Percentiles rank a stretch among this genome's conserved stretches.
phyloP scores from a whole-genome alignment of 30 jellyfish, hydroid and myxozoan genomes.

The Haliclystus octoradiatus region DNA sequence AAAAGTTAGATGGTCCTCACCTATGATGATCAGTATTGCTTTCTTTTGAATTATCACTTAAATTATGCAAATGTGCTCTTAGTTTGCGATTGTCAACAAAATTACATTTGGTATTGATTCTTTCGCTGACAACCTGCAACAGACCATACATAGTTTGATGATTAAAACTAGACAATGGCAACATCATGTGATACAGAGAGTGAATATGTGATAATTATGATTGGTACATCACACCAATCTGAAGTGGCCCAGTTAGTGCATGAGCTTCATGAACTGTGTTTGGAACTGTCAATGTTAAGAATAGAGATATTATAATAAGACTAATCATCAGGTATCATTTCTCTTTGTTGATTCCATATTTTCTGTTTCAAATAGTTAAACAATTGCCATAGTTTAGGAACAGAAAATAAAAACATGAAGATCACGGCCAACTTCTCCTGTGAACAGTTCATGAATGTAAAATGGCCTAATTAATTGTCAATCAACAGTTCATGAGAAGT shows the following conservation, averaged over 20 bases:
- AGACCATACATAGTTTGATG: neutral
- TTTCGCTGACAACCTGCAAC: slow-evolving; percentile 64
- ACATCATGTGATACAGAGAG: neutral
- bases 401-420: too few species aligned
- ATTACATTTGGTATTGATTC: slow-evolving; percentile 66
- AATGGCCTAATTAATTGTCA: too few species aligned
- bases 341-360: too few species aligned
- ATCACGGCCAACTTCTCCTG: too few species aligned
- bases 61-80: slow-evolving; percentile 80
- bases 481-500: too few species aligned
- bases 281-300: neutral
- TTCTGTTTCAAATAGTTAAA: too few species aligned
- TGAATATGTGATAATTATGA: neutral
- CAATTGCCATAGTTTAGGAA: too few species aligned
- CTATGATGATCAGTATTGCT: slow-evolving; percentile 33
- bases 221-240: too few species aligned
- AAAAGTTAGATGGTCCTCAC: slow-evolving; percentile 8
- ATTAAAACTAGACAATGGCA: neutral
- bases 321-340: too few species aligned
- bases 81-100: slow-evolving; percentile 81
- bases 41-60: slow-evolving; percentile 73
- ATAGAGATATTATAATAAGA: too few species aligned
- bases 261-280: neutral
- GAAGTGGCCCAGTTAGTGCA: too few species aligned
- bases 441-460: too few species aligned